Conservation (phyloP, 92 coral and sea anemone species). For the Porites lobata region DNA sequence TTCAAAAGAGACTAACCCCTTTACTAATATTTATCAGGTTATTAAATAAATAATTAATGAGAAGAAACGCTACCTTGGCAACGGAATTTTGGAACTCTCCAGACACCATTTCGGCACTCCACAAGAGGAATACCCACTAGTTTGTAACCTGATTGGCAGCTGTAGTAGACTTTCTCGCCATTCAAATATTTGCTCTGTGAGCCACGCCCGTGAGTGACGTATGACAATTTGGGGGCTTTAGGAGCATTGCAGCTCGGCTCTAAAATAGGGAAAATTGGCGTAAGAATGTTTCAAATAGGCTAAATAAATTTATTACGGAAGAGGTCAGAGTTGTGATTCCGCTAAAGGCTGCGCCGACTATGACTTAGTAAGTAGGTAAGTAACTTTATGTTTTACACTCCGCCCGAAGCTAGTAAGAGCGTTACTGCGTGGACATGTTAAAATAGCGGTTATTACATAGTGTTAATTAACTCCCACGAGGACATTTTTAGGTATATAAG, state of each 20-base stretch:
- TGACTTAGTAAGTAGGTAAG: too few relatives aligned
- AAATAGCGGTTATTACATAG: too few relatives aligned
- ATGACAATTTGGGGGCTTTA: slow-evolving; percentile 67
- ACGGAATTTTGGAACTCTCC: slow-evolving; percentile 67
- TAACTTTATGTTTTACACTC: too few relatives aligned
- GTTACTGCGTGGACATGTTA: too few relatives aligned
- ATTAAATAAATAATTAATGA: neutral
- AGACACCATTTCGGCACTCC: slow-evolving; percentile 64
- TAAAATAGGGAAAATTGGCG: slow-evolving; percentile 16
- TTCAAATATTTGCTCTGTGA: slow-evolving; percentile 68
- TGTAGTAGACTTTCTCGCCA: slow-evolving; percentile 78
- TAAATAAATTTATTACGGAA: neutral
- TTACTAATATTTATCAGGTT: too few relatives aligned
- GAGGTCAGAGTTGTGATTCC: too few relatives aligned
- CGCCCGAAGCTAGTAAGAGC: too few relatives aligned
- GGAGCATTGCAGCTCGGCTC: slow-evolving; percentile 84
- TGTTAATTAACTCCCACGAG: too few relatives aligned
- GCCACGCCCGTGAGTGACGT: slow-evolving; percentile 71
- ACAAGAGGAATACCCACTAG: slow-evolving; percentile 78
- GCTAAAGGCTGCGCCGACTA: too few relatives aligned
- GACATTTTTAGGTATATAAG: too few relatives aligned
- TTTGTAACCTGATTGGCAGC: slow-evolving; percentile 77
- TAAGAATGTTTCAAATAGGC: neutral
- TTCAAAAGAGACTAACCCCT: too few relatives aligned
- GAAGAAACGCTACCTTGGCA: slow-evolving; percentile 18